Conservation (phyloP, 2,888 invertebrate genomes). For the Tachystola acroxantha region DNA sequence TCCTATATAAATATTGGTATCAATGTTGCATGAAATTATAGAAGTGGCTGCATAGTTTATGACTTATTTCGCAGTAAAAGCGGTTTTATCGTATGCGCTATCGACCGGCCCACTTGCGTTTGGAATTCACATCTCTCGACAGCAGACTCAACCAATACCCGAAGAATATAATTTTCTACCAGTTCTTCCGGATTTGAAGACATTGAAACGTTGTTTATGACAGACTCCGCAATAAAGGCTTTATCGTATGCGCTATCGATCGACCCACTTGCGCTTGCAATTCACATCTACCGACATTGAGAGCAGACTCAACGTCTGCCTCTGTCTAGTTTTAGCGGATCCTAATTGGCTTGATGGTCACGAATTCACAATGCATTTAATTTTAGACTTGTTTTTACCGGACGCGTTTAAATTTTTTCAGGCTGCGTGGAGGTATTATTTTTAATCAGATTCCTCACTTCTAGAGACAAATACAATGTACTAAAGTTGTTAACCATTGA, state of each 20-base stretch:
- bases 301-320: not conserved
- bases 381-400: not conserved
- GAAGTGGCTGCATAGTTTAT: too few relatives aligned
- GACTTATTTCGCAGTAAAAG: too few relatives aligned
- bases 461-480: too few relatives aligned
- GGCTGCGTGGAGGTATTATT: too few relatives aligned
- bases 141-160: not conserved
- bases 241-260: slow-evolving; percentile 41
- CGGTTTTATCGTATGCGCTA: slow-evolving; percentile 33
- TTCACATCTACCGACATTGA: slow-evolving; percentile 29
- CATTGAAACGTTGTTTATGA: too few relatives aligned
- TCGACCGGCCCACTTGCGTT: slow-evolving; percentile 43
- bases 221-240: not conserved
- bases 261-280: slow-evolving; percentile 38
- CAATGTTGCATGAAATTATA: too few relatives aligned
- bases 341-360: slow-evolving; percentile 27
- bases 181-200: too few relatives aligned
- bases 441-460: too few relatives aligned
- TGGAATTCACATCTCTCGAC: slow-evolving; percentile 36
- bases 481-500: too few relatives aligned
- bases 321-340: slow-evolving; percentile 37
- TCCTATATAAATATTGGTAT: too few relatives aligned
- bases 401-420: not conserved
- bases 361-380: slow-evolving; percentile 2
- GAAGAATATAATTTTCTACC: too few relatives aligned